Percentiles rank a stretch among this genome's conserved stretches.
These are phyloP conservation scores for Peribatodes rhomboidaria DNA, from an alignment of 2,888 invertebrate species.

Conservation along the genomic window DNA sequence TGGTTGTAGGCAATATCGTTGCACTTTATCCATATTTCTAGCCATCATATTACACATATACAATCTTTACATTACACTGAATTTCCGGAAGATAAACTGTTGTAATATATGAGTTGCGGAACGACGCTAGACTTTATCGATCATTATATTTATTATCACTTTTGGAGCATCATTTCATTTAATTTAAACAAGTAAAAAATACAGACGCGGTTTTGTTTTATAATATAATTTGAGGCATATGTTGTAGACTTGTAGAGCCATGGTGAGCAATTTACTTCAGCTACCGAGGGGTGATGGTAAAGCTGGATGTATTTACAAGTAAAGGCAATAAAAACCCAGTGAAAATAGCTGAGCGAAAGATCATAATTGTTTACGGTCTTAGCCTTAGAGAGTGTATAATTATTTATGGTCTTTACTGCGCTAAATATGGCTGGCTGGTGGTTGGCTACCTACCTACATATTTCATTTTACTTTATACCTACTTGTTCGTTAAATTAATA, in stretches of 20 bases:
- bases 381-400: too few relatives aligned
- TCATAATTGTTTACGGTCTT: too few relatives aligned
- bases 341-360: too few relatives aligned
- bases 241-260: neutral
- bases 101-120: slow-evolving; percentile 18
- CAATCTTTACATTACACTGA: too few relatives aligned
- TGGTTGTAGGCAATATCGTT: neutral
- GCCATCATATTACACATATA: slow-evolving; percentile 14
- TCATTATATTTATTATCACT: neutral
- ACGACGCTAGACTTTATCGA: slow-evolving; percentile 2
- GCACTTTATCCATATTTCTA: neutral
- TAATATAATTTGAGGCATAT: neutral
- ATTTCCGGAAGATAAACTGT: slow-evolving; percentile 32
- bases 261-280: too few relatives aligned
- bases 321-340: too few relatives aligned
- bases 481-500: neutral
- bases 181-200: slow-evolving; percentile 4
- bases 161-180: slow-evolving; percentile 19
- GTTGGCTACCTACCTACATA: too few relatives aligned
- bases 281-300: too few relatives aligned
- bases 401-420: neutral
- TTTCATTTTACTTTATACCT: neutral
- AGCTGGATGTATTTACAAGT: too few relatives aligned
- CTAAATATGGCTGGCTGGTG: neutral
- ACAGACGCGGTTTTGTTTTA: neutral